These are phyloP conservation scores for Rana temporaria DNA, from an alignment of 2,113 vertebrate genomes.

Conservation along the genomic window DNA sequence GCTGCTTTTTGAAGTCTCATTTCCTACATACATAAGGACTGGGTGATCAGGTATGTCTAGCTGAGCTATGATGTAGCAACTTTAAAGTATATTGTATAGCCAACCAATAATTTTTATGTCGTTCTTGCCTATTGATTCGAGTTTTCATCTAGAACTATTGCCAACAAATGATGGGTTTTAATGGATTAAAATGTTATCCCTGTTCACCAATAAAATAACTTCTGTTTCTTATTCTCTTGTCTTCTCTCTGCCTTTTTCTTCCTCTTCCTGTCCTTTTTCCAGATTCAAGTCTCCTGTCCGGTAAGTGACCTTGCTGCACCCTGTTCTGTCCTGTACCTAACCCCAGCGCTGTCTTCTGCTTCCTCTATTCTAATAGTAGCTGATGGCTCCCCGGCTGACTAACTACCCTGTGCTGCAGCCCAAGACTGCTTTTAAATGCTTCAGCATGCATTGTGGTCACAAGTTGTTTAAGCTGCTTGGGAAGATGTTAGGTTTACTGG, in stretches of 20 bases:
- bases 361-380: neutral
- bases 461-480: neutral
- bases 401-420: neutral
- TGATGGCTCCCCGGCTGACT: neutral
- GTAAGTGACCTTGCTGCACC: conserved; percentile 34
- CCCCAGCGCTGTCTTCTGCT: neutral
- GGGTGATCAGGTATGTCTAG: too few relatives aligned
- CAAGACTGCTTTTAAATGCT: neutral
- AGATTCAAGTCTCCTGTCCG: conserved; percentile 48
- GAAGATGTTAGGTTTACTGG: neutral
- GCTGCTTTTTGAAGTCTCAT: too few relatives aligned
- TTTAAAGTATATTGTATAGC: too few relatives aligned
- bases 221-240: neutral
- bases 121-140: too few relatives aligned
- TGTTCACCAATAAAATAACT: neutral
- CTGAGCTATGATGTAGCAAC: too few relatives aligned
- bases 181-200: neutral
- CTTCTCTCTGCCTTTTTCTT: conserved; percentile 1
- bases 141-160: too few relatives aligned
- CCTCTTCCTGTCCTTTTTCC: conserved; percentile 21
- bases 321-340: neutral
- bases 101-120: too few relatives aligned
- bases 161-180: neutral
- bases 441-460: neutral
- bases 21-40: too few relatives aligned